Base-by-base conservation (phyloP, 2,888 invertebrate genomes). In the Busseola fusca region DNA sequence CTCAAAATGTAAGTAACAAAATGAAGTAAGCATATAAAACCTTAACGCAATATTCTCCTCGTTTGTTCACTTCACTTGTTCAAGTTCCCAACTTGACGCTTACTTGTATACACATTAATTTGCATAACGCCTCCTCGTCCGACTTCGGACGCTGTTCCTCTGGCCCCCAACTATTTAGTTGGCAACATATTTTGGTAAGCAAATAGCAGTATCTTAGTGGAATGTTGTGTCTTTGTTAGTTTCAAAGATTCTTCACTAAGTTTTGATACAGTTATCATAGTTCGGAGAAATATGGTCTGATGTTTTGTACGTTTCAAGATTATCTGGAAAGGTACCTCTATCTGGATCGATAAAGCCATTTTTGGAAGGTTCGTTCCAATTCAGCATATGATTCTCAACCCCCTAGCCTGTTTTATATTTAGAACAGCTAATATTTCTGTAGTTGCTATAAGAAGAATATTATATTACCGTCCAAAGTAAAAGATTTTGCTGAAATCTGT, bases 71-170 rank as follows among this genome's bases (percentile, higher is more conserved):
- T 86, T 74, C 67, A 70, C 50, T 63, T 62, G 67, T 63, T 76
- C 70, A 81, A 76, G 69, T 80, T 75, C 56, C 78, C 74, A 74
- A 75, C 73, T 82, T 73, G 64, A 56, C 80, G 80, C 75, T 78
- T 80, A 82, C 82, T 91, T 88, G 82, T 84, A 85, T 87, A 85
- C 80, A 84, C 87, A 87, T 90, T 88, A 87, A 91, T 91, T 91
- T 91, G 85, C 90, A 91, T 91, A 88, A 81, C 86, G 85, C 87
- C 87, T 87, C 83, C 88, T 88, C 86, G 85, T 80, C 67, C 68
- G 62, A 77, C 85, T 84, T 87, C 77, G 75, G 76, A 78, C 78
- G 73, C 74, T 74, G 74, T 78, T 72, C 67, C 68, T 76, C 57
- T 69, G 59, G 42, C 67, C 69, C 64, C 52, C 64, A 78, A 78